Evolutionary conservation across 2,888 invertebrate species (phyloP).

Genomic region (Julus scandinavius): DNA sequence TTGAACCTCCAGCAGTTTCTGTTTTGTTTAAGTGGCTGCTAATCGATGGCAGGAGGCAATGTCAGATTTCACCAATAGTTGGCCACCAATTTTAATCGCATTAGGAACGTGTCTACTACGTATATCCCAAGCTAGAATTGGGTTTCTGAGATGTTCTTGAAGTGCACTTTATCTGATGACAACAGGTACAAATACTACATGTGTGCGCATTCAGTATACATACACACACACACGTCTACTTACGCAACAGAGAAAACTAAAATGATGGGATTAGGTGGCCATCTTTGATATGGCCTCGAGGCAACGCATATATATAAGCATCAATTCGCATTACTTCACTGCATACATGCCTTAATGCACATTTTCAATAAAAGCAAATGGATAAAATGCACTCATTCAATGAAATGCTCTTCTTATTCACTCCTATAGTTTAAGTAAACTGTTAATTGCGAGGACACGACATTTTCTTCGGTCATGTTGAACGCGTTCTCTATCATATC

Average conservation of each 20-base stretch:
- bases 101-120: conserved; percentile 17
- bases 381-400: not conserved
- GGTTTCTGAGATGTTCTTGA: conserved; percentile 31
- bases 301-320: not conserved
- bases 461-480: too few species aligned
- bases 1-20: conserved; percentile 43
- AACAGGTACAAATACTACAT: conserved; percentile 15
- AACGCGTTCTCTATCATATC: too few species aligned
- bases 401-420: not conserved
- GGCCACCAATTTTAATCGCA: conserved; percentile 29
- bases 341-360: conserved; percentile 6
- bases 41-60: conserved; percentile 44
- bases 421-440: not conserved
- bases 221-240: not conserved
- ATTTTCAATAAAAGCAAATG: not conserved
- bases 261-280: conserved; percentile 8
- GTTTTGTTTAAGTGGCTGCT: conserved; percentile 45
- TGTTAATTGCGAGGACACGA: not conserved
- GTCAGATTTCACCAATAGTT: conserved; percentile 44
- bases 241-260: not conserved
- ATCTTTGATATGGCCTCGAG: conserved; percentile 18
- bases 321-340: conserved; percentile 1
- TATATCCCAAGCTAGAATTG: conserved; percentile 25
- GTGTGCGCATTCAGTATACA: not conserved
- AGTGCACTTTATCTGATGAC: conserved; percentile 44